phyloP scores from a whole-genome alignment of 2,113 vertebrate species.

The Tragelaphus strepsiceros region DNA sequence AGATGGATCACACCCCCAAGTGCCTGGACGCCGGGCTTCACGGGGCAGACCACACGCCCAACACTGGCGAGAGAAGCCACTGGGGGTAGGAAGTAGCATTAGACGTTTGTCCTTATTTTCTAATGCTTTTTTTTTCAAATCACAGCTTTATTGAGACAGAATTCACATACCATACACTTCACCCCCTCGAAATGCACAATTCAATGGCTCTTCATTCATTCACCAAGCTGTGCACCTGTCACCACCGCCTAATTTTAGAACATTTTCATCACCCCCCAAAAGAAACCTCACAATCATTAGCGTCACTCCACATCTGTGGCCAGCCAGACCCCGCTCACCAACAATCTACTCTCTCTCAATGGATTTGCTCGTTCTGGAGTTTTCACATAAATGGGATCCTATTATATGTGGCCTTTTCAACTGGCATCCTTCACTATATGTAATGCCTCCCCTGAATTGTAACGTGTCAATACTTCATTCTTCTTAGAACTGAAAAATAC shows the following conservation, averaged over 20 bases:
- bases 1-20: background rate
- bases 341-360: background rate
- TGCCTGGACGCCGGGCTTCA: background rate
- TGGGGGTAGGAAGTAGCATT: background rate
- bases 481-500: background rate
- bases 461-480: fast-evolving
- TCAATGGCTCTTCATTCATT: background rate
- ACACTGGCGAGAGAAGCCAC: background rate
- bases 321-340: background rate
- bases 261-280: background rate
- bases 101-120: background rate
- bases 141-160: background rate
- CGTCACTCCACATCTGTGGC: background rate
- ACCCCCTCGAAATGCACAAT: background rate
- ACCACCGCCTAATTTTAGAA: background rate
- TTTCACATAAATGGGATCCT: fast-evolving
- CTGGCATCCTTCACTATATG: background rate
- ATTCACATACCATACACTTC: background rate
- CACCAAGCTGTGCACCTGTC: background rate
- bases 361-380: background rate
- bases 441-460: fast-evolving
- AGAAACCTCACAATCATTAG: background rate
- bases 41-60: fast-evolving
- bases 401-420: fast-evolving
- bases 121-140: background rate